Percentiles rank a stretch among this genome's conserved stretches.
Conservation (phyloP, 1,140 invertebrate genomes). For the Plutomurus gul region DNA sequence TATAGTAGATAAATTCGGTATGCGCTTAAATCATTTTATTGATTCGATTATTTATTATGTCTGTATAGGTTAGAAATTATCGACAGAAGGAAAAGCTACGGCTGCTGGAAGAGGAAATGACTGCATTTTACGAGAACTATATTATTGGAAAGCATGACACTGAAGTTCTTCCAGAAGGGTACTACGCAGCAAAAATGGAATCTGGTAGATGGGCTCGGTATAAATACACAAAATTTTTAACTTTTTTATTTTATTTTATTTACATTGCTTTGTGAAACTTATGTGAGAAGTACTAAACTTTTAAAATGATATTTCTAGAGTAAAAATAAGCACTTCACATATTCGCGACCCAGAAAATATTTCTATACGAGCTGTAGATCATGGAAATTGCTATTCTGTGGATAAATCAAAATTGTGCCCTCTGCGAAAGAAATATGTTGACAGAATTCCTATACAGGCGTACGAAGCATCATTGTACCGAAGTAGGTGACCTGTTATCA, state of each 20-base stretch:
- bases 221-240: too few relatives aligned
- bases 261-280: too few relatives aligned
- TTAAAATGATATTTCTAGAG: not conserved
- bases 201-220: slow-evolving; percentile 37
- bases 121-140: slow-evolving; percentile 38
- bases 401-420: not conserved
- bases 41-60: not conserved
- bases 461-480: not conserved
- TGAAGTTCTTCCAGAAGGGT: slow-evolving; percentile 20
- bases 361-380: not conserved
- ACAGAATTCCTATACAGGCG: not conserved
- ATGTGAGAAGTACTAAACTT: not conserved
- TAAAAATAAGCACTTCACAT: not conserved
- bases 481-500: not conserved
- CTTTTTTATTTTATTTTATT: too few relatives aligned
- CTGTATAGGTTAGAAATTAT: slow-evolving; percentile 30
- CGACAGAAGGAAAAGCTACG: slow-evolving; percentile 33
- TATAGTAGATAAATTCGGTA: not conserved
- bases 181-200: not conserved
- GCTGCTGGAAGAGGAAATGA: slow-evolving; percentile 31
- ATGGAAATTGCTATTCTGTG: not conserved
- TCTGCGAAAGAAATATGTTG: not conserved
- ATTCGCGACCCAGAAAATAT: not conserved
- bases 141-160: not conserved
- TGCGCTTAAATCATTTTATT: not conserved